Base-by-base conservation (phyloP, 2,797 vertebrate genomes). In the Halcyon badia region DNA sequence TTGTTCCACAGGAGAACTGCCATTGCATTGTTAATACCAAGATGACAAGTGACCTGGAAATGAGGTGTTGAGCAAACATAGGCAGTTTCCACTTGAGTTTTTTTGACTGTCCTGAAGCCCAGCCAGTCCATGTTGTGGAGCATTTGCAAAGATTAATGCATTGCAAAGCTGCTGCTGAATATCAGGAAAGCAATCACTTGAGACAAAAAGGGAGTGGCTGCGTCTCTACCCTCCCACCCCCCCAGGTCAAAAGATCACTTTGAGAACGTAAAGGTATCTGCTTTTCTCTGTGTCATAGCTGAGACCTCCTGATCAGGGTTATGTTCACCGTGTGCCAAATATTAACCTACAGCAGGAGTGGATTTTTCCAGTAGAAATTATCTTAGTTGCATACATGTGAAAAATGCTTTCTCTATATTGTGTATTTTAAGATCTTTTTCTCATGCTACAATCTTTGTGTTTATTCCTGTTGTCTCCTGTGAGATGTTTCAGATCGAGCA, bases 21-120 rank as follows among this genome's bases (percentile, higher is more conserved):
- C 57, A 12, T 77, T 44, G 41, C 52, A 78, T 85, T 89, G 68
- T 95, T 97, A 94, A 92, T 89, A 80, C 68, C 20, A 62, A 83
- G 64, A 70, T 83, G 83, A 84, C 80, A 69, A 76, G 88, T 82
- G 76, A 61, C 42, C 83, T 92, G 88, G 58, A 95, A 85, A 89
- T 31, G 18, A 80, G 46, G 21, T 85, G 84, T 83, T 3, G 6
- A 68, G 64, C 81, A 80, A 75, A 87, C 66, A 72, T 8, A 78
- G 54, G 30, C 68, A n/a, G 37, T 90, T 95, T 78, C 75, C 51
- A 60, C 41, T 82, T 57, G 78, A 87, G 51, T 11, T 75, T 81
- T 85, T 78, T 61, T 3, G 0, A 6, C 65, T 89, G 33, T 92
- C 64, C 61, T 57, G 62, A 93, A 91, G 49, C 37, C 39, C 83